A percentile compares a stretch with the other conserved stretches of the same genome.
These are phyloP conservation scores for Orius insidiosus DNA, from an alignment of 1,140 invertebrate genomes.

Conservation along the genomic window DNA sequence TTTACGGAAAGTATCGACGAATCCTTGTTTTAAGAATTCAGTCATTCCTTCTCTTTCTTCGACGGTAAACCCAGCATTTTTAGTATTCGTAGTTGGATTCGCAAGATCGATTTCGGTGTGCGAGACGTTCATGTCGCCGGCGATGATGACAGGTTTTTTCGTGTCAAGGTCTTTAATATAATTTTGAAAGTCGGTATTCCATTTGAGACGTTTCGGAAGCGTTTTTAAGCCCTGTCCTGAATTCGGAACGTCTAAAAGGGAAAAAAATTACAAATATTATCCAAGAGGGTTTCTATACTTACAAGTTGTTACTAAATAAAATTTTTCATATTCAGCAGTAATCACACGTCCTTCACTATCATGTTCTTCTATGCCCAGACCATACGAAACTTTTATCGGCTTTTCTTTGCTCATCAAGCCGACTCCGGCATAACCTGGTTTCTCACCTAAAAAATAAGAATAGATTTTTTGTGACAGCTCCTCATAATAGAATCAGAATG, in stretches of 20 bases:
- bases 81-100: constrained; percentile 87
- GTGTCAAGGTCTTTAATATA: constrained; percentile 65
- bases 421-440: constrained; percentile 85
- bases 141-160: constrained; percentile 86
- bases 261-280: too few species aligned
- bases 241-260: constrained; percentile 43
- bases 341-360: constrained; percentile 85
- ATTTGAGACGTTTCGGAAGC: constrained; percentile 71
- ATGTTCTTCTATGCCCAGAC: constrained; percentile 50
- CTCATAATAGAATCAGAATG: too few species aligned
- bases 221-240: constrained; percentile 64
- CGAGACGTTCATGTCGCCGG: constrained; percentile 94
- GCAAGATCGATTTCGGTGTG: constrained; percentile 88
- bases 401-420: constrained; percentile 70
- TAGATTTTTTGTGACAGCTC: too few species aligned
- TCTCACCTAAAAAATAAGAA: constrained; percentile 31
- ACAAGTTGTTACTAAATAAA: constrained; percentile 62
- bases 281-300: too few species aligned
- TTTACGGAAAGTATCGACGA: constrained; percentile 75
- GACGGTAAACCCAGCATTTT: constrained; percentile 89
- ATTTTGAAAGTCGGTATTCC: constrained; percentile 70
- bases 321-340: constrained; percentile 85
- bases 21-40: constrained; percentile 57
- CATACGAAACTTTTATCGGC: constrained; percentile 70
- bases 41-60: constrained; percentile 87